phyloP scores from a whole-genome alignment of 2,888 invertebrate species.

The Laspeyria flexula region DNA sequence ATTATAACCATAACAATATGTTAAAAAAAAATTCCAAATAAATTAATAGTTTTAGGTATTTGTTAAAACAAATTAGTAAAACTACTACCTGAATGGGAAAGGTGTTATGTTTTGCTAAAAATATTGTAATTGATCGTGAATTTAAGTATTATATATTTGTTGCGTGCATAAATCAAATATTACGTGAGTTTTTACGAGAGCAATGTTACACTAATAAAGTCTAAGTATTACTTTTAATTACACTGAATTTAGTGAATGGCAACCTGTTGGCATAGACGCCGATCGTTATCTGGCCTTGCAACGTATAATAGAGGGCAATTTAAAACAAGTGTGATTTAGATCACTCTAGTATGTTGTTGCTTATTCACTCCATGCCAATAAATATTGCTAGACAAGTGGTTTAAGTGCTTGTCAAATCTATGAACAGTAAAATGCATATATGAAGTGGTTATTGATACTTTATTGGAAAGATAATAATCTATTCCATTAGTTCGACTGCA shows the following conservation, averaged over 20 bases:
- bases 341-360: slow-evolving; percentile 23
- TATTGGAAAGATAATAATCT: slow-evolving; percentile 21
- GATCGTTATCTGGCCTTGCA: slow-evolving; percentile 51
- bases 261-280: slow-evolving; percentile 13
- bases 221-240: slow-evolving; percentile 25
- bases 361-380: slow-evolving; percentile 31
- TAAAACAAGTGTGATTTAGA: slow-evolving; percentile 43
- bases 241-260: slow-evolving; percentile 40
- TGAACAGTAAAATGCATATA: slow-evolving; percentile 10
- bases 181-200: no score
- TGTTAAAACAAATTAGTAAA: no score
- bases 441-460: slow-evolving; percentile 12
- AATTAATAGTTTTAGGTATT: no score
- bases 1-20: no score
- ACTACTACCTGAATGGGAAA: no score
- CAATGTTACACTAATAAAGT: no score
- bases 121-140: no score
- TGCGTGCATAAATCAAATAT: no score
- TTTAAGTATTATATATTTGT: no score
- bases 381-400: slow-evolving; percentile 25
- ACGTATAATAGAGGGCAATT: slow-evolving; percentile 45
- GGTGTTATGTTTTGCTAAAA: no score
- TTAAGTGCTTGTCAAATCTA: slow-evolving; percentile 36
- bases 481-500: no score
- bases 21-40: no score